Percentiles rank a stretch among this genome's conserved stretches.
Evolutionary conservation across 1,140 invertebrate genomes (phyloP).

Genomic region (Drosophila tristis): DNA sequence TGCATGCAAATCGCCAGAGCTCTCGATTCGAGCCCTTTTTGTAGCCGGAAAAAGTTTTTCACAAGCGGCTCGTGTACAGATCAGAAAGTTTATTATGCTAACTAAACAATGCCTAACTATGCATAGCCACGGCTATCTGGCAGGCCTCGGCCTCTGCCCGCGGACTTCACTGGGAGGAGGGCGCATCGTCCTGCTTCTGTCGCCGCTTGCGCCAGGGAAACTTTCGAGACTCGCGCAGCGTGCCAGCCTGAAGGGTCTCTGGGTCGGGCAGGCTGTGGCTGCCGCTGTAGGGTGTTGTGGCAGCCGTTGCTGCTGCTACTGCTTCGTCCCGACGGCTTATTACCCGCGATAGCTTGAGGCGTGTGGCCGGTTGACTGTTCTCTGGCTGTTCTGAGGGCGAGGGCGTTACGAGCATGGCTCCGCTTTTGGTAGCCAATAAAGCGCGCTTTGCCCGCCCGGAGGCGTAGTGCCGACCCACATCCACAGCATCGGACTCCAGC

Average conservation of each 20-base stretch:
- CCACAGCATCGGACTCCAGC: slow-evolving; percentile 51
- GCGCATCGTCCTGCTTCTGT: slow-evolving; percentile 47
- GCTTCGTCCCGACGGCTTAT: slow-evolving; percentile 73
- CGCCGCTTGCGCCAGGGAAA: slow-evolving; percentile 68
- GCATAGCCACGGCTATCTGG: not conserved
- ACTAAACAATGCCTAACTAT: slow-evolving; percentile 55
- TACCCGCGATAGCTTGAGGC: slow-evolving; percentile 71
- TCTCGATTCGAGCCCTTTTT: slow-evolving; percentile 13
- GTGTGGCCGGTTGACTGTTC: slow-evolving; percentile 38
- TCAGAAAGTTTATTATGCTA: slow-evolving; percentile 54
- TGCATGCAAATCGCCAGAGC: slow-evolving; percentile 44
- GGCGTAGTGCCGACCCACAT: slow-evolving; percentile 25
- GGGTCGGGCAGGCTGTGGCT: slow-evolving; percentile 62
- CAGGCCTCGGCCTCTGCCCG: not conserved
- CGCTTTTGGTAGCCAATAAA: slow-evolving; percentile 66
- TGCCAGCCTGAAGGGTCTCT: slow-evolving; percentile 27
- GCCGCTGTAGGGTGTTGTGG: slow-evolving; percentile 22
- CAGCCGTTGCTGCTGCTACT: not conserved
- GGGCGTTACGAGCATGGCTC: slow-evolving; percentile 53
- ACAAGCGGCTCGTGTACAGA: slow-evolving; percentile 36
- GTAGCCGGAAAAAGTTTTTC: slow-evolving; percentile 1
- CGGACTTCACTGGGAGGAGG: slow-evolving; percentile 60
- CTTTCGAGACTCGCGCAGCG: slow-evolving; percentile 37
- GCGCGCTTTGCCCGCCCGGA: slow-evolving; percentile 53
- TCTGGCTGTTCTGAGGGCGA: slow-evolving; percentile 23